These are phyloP conservation scores for Leptothorax acervorum DNA, from an alignment of 2,888 invertebrate genomes.

Conservation along the genomic window DNA sequence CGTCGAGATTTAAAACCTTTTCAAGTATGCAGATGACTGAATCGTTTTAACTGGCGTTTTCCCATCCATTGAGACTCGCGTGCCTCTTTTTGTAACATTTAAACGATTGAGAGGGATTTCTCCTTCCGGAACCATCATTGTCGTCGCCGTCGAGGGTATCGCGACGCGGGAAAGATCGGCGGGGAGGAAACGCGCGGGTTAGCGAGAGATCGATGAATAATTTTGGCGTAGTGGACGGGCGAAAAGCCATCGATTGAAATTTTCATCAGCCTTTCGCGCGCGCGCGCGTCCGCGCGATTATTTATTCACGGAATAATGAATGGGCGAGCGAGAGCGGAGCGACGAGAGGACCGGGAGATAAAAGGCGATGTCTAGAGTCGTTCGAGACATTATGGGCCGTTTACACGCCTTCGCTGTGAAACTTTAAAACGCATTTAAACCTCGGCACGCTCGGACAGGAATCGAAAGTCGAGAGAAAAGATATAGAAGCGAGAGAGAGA, in stretches of 20 bases:
- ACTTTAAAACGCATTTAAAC: conserved; percentile 58
- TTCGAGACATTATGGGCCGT: conserved; percentile 56
- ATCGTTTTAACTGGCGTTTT: neutral
- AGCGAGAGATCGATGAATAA: conserved; percentile 72
- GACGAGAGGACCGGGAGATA: conserved; percentile 28
- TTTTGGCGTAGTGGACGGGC: conserved; percentile 71
- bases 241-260: conserved; percentile 82
- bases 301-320: conserved; percentile 81
- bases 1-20: neutral
- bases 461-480: conserved; percentile 17
- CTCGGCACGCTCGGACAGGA: conserved; percentile 46
- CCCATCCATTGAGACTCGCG: neutral
- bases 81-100: conserved; percentile 22
- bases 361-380: conserved; percentile 49
- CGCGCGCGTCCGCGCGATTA: conserved; percentile 74
- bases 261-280: conserved; percentile 81
- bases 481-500: neutral
- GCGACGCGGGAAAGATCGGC: conserved; percentile 12
- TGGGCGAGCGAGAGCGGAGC: conserved; percentile 61
- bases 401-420: conserved; percentile 51
- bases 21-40: neutral
- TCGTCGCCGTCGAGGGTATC: conserved; percentile 27
- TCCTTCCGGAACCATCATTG: conserved; percentile 40
- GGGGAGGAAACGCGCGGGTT: neutral
- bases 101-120: conserved; percentile 36